Conservation (phyloP, 2,888 invertebrate species). For the Tetragonula carbonaria region DNA sequence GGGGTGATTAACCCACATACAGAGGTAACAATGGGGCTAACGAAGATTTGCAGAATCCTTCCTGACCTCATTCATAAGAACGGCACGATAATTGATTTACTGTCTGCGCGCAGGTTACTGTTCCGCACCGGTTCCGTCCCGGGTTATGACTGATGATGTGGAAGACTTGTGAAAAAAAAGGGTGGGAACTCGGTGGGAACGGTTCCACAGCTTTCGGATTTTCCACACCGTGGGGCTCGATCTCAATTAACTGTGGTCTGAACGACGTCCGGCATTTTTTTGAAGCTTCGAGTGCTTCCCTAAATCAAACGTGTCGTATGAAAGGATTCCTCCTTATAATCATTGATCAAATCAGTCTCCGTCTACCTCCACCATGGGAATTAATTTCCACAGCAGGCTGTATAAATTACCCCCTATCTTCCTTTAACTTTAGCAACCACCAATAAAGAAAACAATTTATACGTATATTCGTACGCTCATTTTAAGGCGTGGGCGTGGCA, state of each 20-base stretch:
- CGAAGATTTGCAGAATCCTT: slow-evolving; percentile 62
- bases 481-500: no score
- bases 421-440: no score
- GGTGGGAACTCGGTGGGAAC: background rate
- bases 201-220: background rate
- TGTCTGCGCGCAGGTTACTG: slow-evolving; percentile 9
- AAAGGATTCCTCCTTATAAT: background rate
- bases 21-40: slow-evolving; percentile 62
- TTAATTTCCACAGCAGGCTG: no score
- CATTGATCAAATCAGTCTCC: background rate
- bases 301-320: background rate
- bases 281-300: background rate
- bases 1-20: slow-evolving; percentile 66
- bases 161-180: background rate
- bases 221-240: no score
- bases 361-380: no score
- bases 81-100: slow-evolving; percentile 58
- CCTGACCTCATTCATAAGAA: slow-evolving; percentile 47
- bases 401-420: no score
- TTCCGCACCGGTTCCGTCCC: background rate
- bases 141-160: slow-evolving; percentile 7
- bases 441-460: no score
- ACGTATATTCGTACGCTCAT: no score
- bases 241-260: background rate
- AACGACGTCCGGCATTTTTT: background rate